Conservation (phyloP, 2,113 vertebrate species). For the Prolemur simus region DNA sequence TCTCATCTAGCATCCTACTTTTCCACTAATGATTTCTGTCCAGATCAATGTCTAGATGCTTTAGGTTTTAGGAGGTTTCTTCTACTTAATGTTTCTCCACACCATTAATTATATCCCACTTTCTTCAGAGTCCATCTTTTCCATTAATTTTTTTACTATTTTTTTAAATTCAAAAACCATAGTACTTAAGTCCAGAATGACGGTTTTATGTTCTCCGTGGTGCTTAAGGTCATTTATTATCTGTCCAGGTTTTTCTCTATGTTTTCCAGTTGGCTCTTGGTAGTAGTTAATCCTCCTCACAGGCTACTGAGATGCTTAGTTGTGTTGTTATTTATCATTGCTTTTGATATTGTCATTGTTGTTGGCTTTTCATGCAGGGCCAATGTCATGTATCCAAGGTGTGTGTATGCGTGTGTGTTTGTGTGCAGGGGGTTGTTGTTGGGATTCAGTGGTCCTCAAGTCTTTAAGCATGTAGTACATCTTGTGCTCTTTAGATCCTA, state of each 20-base stretch:
- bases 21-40: not conserved
- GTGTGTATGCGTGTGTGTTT: not conserved
- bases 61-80: not conserved
- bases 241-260: not conserved
- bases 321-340: not conserved
- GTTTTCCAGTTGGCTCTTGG: not conserved
- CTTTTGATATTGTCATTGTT: not conserved
- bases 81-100: not conserved
- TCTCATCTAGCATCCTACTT: not conserved
- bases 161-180: not conserved
- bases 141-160: not conserved
- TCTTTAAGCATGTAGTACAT: not conserved
- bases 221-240: not conserved
- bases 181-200: not conserved
- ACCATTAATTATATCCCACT: not conserved
- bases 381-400: not conserved
- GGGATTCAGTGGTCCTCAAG: not conserved
- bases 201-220: not conserved
- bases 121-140: not conserved
- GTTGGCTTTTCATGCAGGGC: not conserved
- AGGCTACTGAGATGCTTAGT: not conserved
- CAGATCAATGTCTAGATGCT: not conserved
- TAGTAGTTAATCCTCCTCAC: not conserved
- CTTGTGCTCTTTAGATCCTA: not conserved
- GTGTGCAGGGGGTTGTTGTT: not conserved